These are phyloP conservation scores for Grapholita molesta DNA, from an alignment of 1,140 invertebrate genomes.

Conservation along the genomic window DNA sequence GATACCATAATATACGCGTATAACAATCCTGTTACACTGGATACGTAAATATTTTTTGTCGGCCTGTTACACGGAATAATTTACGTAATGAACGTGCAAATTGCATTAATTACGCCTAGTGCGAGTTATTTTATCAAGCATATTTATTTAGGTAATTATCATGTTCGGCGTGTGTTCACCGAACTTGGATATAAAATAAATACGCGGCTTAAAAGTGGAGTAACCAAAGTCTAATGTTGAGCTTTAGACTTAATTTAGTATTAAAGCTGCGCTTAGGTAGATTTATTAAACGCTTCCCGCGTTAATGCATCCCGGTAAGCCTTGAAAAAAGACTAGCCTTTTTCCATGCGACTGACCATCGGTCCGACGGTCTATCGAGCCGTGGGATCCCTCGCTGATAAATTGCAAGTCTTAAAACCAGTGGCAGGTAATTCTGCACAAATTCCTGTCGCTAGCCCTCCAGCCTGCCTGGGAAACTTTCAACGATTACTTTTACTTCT, in stretches of 20 bases:
- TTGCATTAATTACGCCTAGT: slow-evolving; percentile 5
- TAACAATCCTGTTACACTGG: slow-evolving; percentile 28
- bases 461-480: slow-evolving; percentile 56
- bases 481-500: slow-evolving; percentile 67
- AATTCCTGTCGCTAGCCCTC: slow-evolving; percentile 52
- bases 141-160: slow-evolving; percentile 5
- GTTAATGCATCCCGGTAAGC: slow-evolving; percentile 32
- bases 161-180: not conserved
- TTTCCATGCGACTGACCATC: slow-evolving; percentile 39
- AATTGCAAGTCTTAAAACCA: slow-evolving; percentile 70
- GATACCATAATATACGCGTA: slow-evolving; percentile 51
- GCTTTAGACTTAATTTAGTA: slow-evolving; percentile 14
- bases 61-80: not conserved
- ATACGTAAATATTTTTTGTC: slow-evolving; percentile 15
- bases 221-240: slow-evolving; percentile 6
- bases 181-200: slow-evolving; percentile 1
- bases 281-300: slow-evolving; percentile 14
- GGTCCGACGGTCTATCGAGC: slow-evolving; percentile 47
- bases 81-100: slow-evolving; percentile 6
- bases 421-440: slow-evolving; percentile 67
- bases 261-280: slow-evolving; percentile 11
- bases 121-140: slow-evolving; percentile 3
- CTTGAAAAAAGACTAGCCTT: slow-evolving; percentile 50
- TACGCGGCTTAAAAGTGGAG: not conserved
- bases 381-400: slow-evolving; percentile 49